Base-by-base conservation (phyloP, 1,140 invertebrate species). In the Venturia canescens region DNA sequence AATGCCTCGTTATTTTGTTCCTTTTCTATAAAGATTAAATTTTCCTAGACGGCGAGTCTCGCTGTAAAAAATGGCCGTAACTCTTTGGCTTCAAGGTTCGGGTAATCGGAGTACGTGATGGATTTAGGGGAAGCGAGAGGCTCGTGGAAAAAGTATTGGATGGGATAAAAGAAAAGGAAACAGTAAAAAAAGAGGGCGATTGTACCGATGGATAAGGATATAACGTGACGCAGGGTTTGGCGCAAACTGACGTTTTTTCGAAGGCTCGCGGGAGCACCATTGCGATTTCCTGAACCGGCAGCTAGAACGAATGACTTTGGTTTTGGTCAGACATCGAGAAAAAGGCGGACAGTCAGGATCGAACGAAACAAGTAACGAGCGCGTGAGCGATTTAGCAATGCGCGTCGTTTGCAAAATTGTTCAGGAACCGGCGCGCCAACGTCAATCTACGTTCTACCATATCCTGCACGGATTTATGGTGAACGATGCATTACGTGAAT, bases 401-500 rank as follows among this genome's bases (percentile, higher is more conserved):
- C n/a, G 76, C 57, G 69, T 82, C 78, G 75, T 79, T 70, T 67
- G 78, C 80, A 74, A 44, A 60, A 72, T 31, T 38, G 44, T 70
- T 75, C 67, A 66, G 29, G 70, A 77, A 78, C 60, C 82, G 70
- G 72, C 83, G 74, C 82, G 85, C 86, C 71, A 86, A 84, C 83
- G 85, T 88, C 88, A 87, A 88, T 88, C 86, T 80, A 77, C 82
- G 82, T 84, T 80, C 80, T 78, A 63, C 80, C 77, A 60, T 69
- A 74, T 74, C 71, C 71, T 74, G 23, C 23, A 57, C 48, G 81
- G 82, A 89, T 89, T 89, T 89, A 89, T 89, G 85, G 88, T 80
- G 85, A 87, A 86, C 87, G 84, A 89, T 87, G 85, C 86, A 88
- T 89, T 88, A 89, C 86, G 86, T 88, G 89, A 89, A 89, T 89